These are phyloP conservation scores for Petrolisthes manimaculis DNA, from an alignment of 2,888 invertebrate genomes.

Conservation along the genomic window DNA sequence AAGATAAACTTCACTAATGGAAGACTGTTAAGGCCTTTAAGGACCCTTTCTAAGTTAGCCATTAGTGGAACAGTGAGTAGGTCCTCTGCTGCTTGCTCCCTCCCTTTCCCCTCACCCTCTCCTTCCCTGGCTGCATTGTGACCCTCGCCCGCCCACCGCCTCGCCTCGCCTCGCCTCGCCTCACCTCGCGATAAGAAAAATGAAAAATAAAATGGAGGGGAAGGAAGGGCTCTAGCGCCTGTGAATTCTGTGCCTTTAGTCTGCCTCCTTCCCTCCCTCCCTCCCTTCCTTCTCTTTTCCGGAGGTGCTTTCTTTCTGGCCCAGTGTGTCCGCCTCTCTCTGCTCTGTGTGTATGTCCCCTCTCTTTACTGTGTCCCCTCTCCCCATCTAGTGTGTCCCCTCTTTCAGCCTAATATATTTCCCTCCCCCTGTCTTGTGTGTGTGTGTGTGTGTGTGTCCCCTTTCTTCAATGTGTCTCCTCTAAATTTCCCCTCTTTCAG, in stretches of 20 bases:
- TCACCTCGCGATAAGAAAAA: not conserved
- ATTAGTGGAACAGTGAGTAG: not conserved
- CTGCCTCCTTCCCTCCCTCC: not conserved
- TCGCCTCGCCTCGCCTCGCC: not conserved
- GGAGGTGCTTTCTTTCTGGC: no score
- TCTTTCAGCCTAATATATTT: not conserved
- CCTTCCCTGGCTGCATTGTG: not conserved
- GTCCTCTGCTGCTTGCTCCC: not conserved
- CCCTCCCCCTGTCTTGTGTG: no score
- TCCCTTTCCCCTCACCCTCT: not conserved
- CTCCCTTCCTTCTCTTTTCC: not conserved
- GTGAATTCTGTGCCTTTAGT: not conserved
- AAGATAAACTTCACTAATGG: not conserved
- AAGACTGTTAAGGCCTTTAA: not conserved
- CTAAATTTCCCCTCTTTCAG: no score
- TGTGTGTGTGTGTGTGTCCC: no score
- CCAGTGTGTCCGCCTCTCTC: no score
- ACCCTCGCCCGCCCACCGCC: not conserved
- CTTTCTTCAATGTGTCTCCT: no score
- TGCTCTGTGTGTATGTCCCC: not conserved
- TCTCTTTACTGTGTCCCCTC: not conserved
- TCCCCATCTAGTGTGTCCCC: not conserved
- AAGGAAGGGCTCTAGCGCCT: not conserved
- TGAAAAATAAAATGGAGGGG: not conserved
- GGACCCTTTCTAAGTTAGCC: not conserved